Conservation (phyloP, 2,797 vertebrate species). For the Apogon talboti region DNA sequence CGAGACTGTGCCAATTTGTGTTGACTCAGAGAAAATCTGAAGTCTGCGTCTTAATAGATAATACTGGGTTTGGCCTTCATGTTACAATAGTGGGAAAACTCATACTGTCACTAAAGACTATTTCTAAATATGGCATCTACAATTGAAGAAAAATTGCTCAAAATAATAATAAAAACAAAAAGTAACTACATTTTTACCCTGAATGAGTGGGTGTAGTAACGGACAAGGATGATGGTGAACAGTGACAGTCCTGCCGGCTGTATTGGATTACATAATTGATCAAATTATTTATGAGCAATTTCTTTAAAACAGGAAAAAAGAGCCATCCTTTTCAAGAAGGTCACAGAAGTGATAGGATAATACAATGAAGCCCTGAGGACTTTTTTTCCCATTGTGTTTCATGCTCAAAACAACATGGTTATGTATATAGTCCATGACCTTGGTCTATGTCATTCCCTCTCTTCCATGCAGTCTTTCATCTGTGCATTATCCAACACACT, state of each 20-base stretch:
- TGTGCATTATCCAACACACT: conserved; percentile 16
- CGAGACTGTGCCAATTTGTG: conserved; percentile 53
- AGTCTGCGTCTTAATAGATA: conserved; percentile 60
- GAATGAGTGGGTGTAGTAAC: conserved; percentile 9
- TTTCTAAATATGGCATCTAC: conserved; percentile 10
- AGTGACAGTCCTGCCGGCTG: conserved; percentile 24
- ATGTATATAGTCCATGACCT: conserved; percentile 62
- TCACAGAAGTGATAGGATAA: conserved; percentile 57
- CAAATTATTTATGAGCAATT: conserved; percentile 64
- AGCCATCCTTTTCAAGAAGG: conserved; percentile 60
- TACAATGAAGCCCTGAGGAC: conserved; percentile 53
- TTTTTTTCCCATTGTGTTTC: conserved; percentile 51
- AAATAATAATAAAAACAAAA: conserved; percentile 11
- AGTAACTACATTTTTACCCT: conserved; percentile 1
- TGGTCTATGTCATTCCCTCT: conserved; percentile 53
- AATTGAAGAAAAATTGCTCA: conserved; percentile 9
- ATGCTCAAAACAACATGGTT: conserved; percentile 64
- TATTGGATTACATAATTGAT: conserved; percentile 58
- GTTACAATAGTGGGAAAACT: conserved; percentile 23
- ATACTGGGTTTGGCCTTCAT: conserved; percentile 42
- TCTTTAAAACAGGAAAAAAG: conserved; percentile 39
- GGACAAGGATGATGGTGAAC: conserved; percentile 8
- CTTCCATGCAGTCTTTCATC: conserved; percentile 48
- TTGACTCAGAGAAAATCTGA: conserved; percentile 66
- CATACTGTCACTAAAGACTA: conserved; percentile 5